phyloP scores from a whole-genome alignment of 2,888 invertebrate genomes.

The Diadegma fenestrale region DNA sequence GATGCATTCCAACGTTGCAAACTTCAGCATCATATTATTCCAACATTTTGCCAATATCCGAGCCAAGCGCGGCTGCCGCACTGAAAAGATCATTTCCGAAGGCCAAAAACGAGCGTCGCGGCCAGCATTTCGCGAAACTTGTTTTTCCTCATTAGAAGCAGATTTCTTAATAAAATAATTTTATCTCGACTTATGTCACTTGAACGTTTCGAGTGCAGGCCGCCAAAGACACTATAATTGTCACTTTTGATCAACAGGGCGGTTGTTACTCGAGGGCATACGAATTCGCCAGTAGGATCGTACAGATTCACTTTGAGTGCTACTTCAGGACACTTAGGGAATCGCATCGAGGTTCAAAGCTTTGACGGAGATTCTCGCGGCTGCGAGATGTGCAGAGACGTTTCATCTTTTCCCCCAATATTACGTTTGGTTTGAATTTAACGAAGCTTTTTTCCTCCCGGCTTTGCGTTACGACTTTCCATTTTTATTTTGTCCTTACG shows the following conservation, averaged over 20 bases:
- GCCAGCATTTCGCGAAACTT: not conserved
- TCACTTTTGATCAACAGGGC: conserved; percentile 29
- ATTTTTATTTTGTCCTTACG: not conserved
- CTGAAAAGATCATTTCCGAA: not conserved
- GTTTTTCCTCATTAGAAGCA: not conserved
- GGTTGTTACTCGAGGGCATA: conserved; percentile 43
- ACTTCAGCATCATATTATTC: not conserved
- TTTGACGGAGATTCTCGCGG: conserved; percentile 19
- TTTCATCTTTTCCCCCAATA: conserved; percentile 55
- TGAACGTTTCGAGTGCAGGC: conserved; percentile 29
- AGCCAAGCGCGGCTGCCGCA: not conserved
- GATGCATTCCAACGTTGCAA: too few species aligned
- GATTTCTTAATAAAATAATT: not conserved
- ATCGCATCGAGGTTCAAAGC: conserved; percentile 57
- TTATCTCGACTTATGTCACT: not conserved
- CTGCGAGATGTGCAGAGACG: conserved; percentile 33
- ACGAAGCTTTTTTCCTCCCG: conserved; percentile 22
- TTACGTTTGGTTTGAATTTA: conserved; percentile 47
- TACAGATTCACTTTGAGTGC: conserved; percentile 45
- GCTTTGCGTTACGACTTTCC: not conserved
- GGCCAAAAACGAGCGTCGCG: not conserved
- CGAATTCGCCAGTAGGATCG: conserved; percentile 15
- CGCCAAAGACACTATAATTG: conserved; percentile 47
- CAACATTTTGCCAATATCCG: not conserved
- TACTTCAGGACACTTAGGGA: conserved; percentile 57